Evolutionary conservation across 2,797 vertebrate species (phyloP).

Genomic region (Darevskia mixta): DNA sequence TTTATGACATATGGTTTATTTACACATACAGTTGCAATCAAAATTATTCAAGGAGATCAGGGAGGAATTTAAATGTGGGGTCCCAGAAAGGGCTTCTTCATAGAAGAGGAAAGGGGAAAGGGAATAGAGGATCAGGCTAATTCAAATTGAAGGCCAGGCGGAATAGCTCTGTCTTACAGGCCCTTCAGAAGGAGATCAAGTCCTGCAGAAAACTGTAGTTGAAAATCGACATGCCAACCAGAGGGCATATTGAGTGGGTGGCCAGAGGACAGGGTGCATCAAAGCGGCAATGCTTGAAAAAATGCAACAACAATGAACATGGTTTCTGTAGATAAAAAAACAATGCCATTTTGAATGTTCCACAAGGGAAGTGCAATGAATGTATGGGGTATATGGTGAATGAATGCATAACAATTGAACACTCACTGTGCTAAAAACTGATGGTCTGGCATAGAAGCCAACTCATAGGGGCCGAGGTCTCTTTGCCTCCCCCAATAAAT

Average conservation of each 20-base stretch:
- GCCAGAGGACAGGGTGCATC: constrained; percentile 2
- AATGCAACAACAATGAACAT: neutral
- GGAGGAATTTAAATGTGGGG: no score
- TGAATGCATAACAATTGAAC: neutral
- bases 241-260: neutral
- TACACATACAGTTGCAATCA: no score
- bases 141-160: no score
- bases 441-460: neutral
- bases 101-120: no score
- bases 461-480: no score
- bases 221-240: neutral
- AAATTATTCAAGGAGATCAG: no score
- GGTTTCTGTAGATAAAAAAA: neutral
- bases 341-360: neutral
- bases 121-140: no score
- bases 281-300: neutral
- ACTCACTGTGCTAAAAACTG: neutral
- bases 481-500: no score
- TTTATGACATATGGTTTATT: no score
- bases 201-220: neutral
- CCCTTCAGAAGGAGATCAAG: no score
- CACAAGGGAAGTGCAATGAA: neutral
- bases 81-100: no score
- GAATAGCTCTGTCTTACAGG: no score
- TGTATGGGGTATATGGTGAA: neutral